These are phyloP conservation scores for Notodonta ziczac DNA, from an alignment of 2,888 invertebrate genomes.

Conservation along the genomic window DNA sequence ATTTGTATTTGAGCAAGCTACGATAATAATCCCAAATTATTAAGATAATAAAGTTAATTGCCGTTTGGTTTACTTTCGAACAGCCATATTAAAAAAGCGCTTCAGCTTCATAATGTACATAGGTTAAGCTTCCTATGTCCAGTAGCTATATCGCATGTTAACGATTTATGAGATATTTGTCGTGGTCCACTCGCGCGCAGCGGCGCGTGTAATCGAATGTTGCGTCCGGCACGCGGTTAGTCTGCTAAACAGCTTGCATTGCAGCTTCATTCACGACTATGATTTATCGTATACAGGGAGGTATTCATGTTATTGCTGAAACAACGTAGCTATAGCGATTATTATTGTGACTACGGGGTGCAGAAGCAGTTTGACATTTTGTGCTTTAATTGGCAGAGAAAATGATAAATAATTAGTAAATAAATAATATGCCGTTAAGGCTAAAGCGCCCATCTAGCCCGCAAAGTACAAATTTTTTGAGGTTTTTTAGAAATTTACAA, in stretches of 20 bases:
- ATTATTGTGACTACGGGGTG: no score
- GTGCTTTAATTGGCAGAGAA: no score
- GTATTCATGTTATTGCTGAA: not conserved
- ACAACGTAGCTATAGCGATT: not conserved
- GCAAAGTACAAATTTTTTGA: no score
- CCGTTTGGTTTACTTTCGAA: not conserved
- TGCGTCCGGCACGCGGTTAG: slow-evolving; percentile 24
- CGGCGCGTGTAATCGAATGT: slow-evolving; percentile 33
- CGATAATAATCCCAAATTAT: no score
- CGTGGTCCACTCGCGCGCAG: slow-evolving; percentile 36
- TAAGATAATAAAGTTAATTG: no score
- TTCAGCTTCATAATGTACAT: not conserved
- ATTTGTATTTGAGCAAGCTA: no score
- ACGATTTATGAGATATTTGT: slow-evolving; percentile 34
- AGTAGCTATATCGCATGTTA: not conserved
- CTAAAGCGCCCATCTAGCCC: no score
- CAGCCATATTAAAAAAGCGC: not conserved
- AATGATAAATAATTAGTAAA: no score
- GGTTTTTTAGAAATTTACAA: no score
- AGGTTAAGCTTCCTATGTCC: not conserved
- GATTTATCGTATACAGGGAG: slow-evolving; percentile 28
- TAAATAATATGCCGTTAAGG: no score
- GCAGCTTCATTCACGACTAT: slow-evolving; percentile 19
- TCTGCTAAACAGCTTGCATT: slow-evolving; percentile 28
- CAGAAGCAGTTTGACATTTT: no score